Percentiles rank a stretch among this genome's conserved stretches.
Conservation (phyloP, 2,888 invertebrate species). For the Aradus depressus region DNA sequence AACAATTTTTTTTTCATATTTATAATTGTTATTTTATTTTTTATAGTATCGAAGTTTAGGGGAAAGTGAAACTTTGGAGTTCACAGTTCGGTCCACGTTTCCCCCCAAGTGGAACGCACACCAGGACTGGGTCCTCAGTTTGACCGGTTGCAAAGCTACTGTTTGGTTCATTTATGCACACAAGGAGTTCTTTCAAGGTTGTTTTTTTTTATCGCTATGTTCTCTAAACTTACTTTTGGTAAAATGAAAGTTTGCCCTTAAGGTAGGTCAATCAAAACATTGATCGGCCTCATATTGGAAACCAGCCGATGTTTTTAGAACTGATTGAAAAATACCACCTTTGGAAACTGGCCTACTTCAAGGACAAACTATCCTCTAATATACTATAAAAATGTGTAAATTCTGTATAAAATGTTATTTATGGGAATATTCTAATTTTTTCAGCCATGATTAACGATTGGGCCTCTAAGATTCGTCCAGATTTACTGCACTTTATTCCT, state of each 20-base stretch:
- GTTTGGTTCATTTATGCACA: slow-evolving; percentile 87
- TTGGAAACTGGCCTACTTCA: no score
- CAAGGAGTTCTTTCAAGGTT: slow-evolving; percentile 85
- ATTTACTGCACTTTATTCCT: slow-evolving; percentile 88
- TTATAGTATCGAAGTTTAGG: slow-evolving; percentile 71
- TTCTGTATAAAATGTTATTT: no score
- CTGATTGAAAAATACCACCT: no score
- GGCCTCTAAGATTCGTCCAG: slow-evolving; percentile 86
- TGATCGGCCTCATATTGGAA: neutral
- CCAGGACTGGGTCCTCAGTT: slow-evolving; percentile 83
- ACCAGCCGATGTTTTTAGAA: neutral
- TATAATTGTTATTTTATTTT: neutral
- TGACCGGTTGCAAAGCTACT: slow-evolving; percentile 90
- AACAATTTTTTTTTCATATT: neutral
- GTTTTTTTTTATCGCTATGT: slow-evolving; percentile 1
- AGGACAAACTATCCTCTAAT: no score
- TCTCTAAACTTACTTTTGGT: no score
- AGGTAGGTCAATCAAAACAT: no score
- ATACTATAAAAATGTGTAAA: no score
- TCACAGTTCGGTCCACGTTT: slow-evolving; percentile 77
- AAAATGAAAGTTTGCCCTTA: no score
- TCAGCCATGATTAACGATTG: slow-evolving; percentile 67
- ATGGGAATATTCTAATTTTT: no score
- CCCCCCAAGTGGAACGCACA: slow-evolving; percentile 93
- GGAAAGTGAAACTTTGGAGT: slow-evolving; percentile 89